Evolutionary conservation across 2,113 vertebrate genomes (phyloP).

Genomic region (Nothocercus julius): DNA sequence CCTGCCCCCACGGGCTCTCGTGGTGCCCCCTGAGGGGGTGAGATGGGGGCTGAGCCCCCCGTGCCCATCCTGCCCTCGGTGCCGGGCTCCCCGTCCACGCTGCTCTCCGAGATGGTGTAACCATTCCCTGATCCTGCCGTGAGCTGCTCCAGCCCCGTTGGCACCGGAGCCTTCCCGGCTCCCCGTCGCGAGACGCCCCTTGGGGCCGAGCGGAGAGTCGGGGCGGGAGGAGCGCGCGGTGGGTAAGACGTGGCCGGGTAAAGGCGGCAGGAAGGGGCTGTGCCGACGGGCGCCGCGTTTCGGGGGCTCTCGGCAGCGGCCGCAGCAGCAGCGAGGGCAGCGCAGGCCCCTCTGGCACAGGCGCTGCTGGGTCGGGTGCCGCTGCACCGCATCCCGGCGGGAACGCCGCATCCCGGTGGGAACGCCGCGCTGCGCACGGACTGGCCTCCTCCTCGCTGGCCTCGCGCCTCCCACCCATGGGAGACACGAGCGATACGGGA

Average conservation of each 20-base stretch:
- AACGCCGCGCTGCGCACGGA: not conserved
- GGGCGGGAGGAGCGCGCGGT: not conserved
- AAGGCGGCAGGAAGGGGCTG: not conserved
- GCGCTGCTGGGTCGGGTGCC: not conserved
- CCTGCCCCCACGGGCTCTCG: not conserved
- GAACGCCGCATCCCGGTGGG: not conserved
- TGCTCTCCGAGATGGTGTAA: not conserved
- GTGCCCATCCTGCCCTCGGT: not conserved
- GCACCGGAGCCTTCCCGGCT: not conserved
- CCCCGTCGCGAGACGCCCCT: not conserved
- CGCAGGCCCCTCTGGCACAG: not conserved
- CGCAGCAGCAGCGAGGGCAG: too few species aligned
- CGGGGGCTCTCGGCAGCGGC: not conserved
- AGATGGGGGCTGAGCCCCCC: not conserved
- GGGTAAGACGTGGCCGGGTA: not conserved
- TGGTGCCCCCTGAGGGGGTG: not conserved
- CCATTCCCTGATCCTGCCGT: rapidly evolving
- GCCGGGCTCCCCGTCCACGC: rapidly evolving
- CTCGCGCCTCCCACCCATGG: not conserved
- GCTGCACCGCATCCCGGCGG: not conserved
- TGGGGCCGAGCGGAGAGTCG: not conserved
- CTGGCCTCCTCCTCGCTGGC: not conserved
- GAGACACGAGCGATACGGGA: not conserved
- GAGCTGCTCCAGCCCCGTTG: not conserved
- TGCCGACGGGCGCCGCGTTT: not conserved